Conservation (phyloP, 2,888 invertebrate species). For the Drosophila bunnanda region DNA sequence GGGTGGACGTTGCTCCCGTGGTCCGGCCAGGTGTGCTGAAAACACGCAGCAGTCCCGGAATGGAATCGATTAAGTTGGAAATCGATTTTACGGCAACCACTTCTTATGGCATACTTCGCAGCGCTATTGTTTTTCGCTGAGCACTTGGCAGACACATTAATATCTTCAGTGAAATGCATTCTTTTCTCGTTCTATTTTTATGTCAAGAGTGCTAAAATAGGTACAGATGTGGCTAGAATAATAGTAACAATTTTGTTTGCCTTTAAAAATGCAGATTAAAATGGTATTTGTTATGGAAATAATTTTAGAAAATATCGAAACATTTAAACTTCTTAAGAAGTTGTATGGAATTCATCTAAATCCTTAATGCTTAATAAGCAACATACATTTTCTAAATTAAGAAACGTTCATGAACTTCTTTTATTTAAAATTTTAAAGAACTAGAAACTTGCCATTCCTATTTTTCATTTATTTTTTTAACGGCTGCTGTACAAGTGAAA, state of each 20-base stretch:
- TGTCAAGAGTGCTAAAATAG: conserved; percentile 34
- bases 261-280: not conserved
- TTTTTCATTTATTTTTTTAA: not conserved
- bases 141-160: conserved; percentile 43
- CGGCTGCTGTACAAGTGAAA: not conserved
- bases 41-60: no score
- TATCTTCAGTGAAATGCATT: conserved; percentile 42
- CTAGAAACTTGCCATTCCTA: not conserved
- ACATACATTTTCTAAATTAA: no score
- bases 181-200: conserved; percentile 24
- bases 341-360: no score
- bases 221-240: conserved; percentile 1
- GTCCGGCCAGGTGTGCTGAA: conserved; percentile 24
- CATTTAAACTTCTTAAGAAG: no score
- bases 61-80: conserved; percentile 21
- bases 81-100: conserved; percentile 26
- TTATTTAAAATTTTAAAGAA: not conserved
- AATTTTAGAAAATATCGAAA: not conserved
- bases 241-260: not conserved
- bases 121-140: conserved; percentile 17
- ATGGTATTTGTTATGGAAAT: not conserved
- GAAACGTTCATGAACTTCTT: not conserved
- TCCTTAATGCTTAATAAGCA: no score
- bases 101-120: conserved; percentile 34
- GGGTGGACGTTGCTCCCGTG: conserved; percentile 2